Conservation (phyloP, 2,113 vertebrate genomes). For the Symphodus melops region DNA sequence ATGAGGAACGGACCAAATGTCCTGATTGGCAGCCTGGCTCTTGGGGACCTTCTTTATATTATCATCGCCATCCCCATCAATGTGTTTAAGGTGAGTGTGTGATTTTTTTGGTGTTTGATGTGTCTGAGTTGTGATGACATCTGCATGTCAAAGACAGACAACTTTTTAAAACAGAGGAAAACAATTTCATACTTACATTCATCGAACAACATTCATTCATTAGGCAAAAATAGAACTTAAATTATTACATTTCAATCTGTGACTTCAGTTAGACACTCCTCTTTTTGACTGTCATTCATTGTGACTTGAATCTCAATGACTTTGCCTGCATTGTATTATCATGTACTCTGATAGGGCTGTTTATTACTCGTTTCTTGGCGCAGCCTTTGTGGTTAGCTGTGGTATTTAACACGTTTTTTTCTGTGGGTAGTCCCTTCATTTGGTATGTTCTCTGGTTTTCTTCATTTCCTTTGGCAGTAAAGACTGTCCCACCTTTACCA, state of each 20-base stretch:
- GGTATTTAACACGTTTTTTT: background rate
- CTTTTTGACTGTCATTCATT: too few species aligned
- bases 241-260: too few species aligned
- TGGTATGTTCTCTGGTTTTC: constrained; percentile 15
- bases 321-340: background rate
- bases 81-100: constrained; percentile 86
- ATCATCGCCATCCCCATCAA: constrained; percentile 91
- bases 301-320: too few species aligned
- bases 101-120: background rate
- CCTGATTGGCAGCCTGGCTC: constrained; percentile 90
- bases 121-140: background rate
- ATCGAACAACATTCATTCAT: too few species aligned
- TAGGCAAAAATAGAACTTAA: too few species aligned
- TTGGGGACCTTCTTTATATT: constrained; percentile 93
- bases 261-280: too few species aligned
- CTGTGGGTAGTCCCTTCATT: background rate
- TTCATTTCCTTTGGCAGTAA: background rate
- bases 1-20: constrained; percentile 94
- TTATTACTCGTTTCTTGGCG: background rate
- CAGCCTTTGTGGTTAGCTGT: background rate
- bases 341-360: background rate
- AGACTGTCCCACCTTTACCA: background rate
- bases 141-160: background rate
- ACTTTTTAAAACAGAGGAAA: background rate
- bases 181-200: background rate